Evolutionary conservation across 1,140 invertebrate genomes (phyloP), one percentile per base, ranked within the genome.

Genomic region (Caenorhabditis remanei): DNA sequence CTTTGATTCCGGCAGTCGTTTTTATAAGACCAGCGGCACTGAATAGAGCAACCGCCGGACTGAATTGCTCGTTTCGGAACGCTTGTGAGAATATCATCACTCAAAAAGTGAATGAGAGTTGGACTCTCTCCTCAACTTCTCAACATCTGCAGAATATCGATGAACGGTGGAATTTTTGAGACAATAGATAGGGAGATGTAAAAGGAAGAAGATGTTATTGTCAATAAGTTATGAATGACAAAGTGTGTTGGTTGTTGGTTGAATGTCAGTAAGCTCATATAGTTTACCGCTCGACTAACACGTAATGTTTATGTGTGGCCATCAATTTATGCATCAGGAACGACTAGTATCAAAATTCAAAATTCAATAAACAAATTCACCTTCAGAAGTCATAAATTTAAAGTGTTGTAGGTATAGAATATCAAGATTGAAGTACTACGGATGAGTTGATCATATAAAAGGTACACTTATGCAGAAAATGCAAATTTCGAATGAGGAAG

Each of bases 31-130:
- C 90, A 43, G 90, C 90, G 13, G 90, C 90, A 21, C 87, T 87
- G 75, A 91, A 91, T 14, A 91, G 84, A 19, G 90, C 90, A 53
- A 91, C 90, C 48, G 90, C 90, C 13, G 90, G 90, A 71, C 86
- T 89, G 88, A 89, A 91, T 79, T 88, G 83, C 86, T 91, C 90
- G 71, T 89, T 85, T 50, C 89, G 89, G 75, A 91, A 91, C 40
- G 90, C 89, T 87, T 90, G 89, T 41, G 89, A 86, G 85, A 88
- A 90, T 53, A 90, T 90, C 89, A 90, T 90, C 50, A 63, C 88
- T 65, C 75, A 83, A 56, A 9, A 46, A 50, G n/a, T 24, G 41
- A 50, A 19, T n/a, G 16, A 50, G 71, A 79, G 71, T 24, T 50
- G 43, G 40, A 50, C 11, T 7, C n/a, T 6, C 5, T 16, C 16